Evolutionary conservation across 2,113 vertebrate genomes (phyloP).

Genomic region (Rhinichthys klamathensis): DNA sequence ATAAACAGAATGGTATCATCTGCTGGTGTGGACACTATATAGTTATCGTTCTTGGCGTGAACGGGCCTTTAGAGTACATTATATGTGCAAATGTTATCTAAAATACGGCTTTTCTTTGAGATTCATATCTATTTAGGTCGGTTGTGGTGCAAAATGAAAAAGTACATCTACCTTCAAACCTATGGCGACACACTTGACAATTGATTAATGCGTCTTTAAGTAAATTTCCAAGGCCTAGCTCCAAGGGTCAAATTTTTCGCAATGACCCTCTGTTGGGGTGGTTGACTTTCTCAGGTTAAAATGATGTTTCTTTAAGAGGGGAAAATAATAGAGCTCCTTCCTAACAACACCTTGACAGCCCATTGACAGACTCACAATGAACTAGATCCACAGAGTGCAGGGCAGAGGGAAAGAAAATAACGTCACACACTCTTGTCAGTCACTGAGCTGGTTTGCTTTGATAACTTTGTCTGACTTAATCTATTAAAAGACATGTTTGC

Average conservation of each 20-base stretch:
- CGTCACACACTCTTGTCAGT: conserved; percentile 76
- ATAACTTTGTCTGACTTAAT: conserved; percentile 81
- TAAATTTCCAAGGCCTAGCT: conserved; percentile 69
- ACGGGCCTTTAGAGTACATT: no score
- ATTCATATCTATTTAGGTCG: not conserved
- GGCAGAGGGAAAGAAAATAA: conserved; percentile 70
- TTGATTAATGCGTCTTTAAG: conserved; percentile 73
- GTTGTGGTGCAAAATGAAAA: not conserved
- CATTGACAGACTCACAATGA: conserved; percentile 61
- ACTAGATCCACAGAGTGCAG: conserved; percentile 56
- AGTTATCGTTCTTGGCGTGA: no score
- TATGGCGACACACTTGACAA: conserved; percentile 49
- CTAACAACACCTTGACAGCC: conserved; percentile 56
- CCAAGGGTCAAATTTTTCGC: conserved; percentile 72
- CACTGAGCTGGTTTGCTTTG: conserved; percentile 77
- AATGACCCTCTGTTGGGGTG: conserved; percentile 74
- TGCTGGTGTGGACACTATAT: no score
- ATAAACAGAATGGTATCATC: no score
- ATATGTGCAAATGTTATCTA: no score
- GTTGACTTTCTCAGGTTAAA: conserved; percentile 70
- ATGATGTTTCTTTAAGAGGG: conserved; percentile 70
- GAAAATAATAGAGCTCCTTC: conserved; percentile 53
- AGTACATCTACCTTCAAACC: not conserved
- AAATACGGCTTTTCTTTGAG: no score
- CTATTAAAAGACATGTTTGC: conserved; percentile 87